Evolutionary conservation across 1,140 invertebrate genomes (phyloP), one percentile per base, ranked within the genome.

Genomic region (Drosophila tropicalis): DNA sequence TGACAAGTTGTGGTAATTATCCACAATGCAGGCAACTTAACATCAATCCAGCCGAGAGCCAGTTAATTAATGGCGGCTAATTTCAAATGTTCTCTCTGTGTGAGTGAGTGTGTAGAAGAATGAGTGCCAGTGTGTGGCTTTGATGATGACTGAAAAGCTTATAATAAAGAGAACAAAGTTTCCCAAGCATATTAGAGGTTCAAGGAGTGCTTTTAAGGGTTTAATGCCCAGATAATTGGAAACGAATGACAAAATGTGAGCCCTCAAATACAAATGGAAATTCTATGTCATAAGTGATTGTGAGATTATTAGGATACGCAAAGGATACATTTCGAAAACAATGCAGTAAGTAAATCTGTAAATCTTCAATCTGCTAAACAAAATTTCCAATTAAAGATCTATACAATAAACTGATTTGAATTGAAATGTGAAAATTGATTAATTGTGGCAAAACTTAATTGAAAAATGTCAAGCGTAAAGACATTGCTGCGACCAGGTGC

Each of bases 31-130:
- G 62, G 71, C 68, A 79, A 79, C 71, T 82, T 79, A 87, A 87
- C 79, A 76, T 87, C 83, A 86, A 86, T 86, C 79, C 81, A 34
- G 62, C 72, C 44, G 17, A 79, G 69, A 69, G 76, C 76, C 66
- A 64, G 62, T 79, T 86, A 86, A 86, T 86, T 87, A 87, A 87
- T 87, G 84, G 58, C 72, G 76, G 70, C 79, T 89, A 89, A 87
- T 87, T 87, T 79, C 64, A 72, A 77, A 86, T 67, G 17, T 51
- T 19, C 17, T 22, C 17, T 51, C 70, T 60, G 62, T 67, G 39
- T 62, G 25, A 22, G 56, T 6, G 34, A 15, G 25, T 7, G 63
- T 19, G 32, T 22, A 22, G 2, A 22, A 4, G 9, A 22, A 68
- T 60, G 65, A 15, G 44, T 67, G 39, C 55, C 17, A 22, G 47